Conservation (phyloP, 2,113 vertebrate species). For the Nothocercus nigrocapillus region DNA sequence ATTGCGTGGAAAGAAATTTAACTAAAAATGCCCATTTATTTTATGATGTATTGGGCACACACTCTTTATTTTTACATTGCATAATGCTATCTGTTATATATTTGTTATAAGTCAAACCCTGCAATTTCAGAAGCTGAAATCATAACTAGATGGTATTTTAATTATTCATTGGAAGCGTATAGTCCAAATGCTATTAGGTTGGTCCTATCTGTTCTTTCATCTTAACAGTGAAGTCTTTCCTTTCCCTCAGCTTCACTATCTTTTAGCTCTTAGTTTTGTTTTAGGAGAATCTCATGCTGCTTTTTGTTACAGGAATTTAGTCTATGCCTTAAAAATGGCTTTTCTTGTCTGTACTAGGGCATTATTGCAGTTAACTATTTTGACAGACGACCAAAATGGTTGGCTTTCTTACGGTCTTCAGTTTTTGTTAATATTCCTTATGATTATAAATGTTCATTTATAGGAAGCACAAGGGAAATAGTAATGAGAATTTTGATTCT, state of each 20-base stretch:
- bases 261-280: neutral
- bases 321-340: neutral
- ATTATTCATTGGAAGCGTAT: neutral
- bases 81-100: neutral
- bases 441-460: neutral
- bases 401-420: neutral
- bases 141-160: neutral
- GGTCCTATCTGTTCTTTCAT: neutral
- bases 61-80: neutral
- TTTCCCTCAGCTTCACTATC: neutral
- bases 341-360: neutral
- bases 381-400: neutral
- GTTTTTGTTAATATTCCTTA: neutral
- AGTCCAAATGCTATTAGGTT: neutral
- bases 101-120: neutral
- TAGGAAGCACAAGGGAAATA: neutral
- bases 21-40: neutral
- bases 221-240: neutral
- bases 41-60: neutral
- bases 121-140: neutral
- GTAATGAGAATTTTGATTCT: neutral
- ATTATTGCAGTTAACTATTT: neutral
- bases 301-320: neutral
- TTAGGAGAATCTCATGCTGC: neutral
- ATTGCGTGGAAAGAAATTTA: neutral